Base-by-base conservation (phyloP, 2,797 vertebrate genomes). In the Oophaga sylvatica region DNA sequence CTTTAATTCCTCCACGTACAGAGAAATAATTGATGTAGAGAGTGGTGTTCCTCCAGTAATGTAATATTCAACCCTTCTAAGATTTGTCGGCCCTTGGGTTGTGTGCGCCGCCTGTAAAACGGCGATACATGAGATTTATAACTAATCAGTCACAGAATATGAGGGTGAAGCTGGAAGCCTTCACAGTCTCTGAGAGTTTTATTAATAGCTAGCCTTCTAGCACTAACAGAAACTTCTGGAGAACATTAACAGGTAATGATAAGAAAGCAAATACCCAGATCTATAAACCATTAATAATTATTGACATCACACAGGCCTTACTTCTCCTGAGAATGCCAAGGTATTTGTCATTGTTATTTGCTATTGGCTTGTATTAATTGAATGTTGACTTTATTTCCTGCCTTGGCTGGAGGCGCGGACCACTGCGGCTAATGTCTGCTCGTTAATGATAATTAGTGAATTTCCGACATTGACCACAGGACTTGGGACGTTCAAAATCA, bases 301-400 rank as follows among this genome's bases (percentile, higher is more conserved):
- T 80, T 65, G 79, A 63, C 59, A 65, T 22, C 41, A 13, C 31
- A 6, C 2, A 65, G 19, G 17, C 31, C 22, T 15, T 41, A 62
- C 20, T 45, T n/a, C 59, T 63, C 7, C 22, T 45, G 29, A 13
- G 19, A 80, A 80, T 63, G 31, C 59, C 20, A 53, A 65, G 45
- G n/a, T 65, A 84, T 84, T 29, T 76, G 76, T 84, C 70, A 76
- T 62, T 80, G 70, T 26, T 59, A 9, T 57, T 31, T 63, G 20
- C 35, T 53, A 60, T 63, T 8, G 13, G 45, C 22, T 48, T 84
- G 35, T 63, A 77, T 63, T 76, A 77, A 73, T 73, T 60, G 68
- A 60, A 57, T 73, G 68, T 83, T 76, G 56, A 63, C 83, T 76
- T 63, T 76, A 84, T 76, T 76, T 84, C 83, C 71, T 76, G 59